Percentiles rank a stretch among this genome's conserved stretches.
phyloP scores from a whole-genome alignment of 1,140 invertebrate species.

The Drosophila aff. region DNA sequence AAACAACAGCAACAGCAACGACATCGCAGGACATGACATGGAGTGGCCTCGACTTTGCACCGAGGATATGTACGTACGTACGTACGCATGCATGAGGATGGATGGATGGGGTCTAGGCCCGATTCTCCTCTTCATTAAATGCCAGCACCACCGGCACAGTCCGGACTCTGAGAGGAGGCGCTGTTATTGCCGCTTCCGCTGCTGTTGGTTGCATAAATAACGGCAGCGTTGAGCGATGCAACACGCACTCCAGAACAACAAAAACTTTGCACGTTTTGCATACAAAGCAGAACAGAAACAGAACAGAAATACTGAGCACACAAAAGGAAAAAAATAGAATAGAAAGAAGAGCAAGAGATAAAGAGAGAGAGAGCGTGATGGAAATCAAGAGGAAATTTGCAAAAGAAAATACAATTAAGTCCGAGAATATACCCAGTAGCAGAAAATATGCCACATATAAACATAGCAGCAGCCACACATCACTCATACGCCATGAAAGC shows the following conservation, averaged over 20 bases:
- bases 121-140: constrained; percentile 69
- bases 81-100: not conserved
- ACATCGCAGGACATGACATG: constrained; percentile 53
- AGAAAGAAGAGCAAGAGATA: not conserved
- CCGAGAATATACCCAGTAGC: constrained; percentile 1
- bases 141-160: constrained; percentile 40
- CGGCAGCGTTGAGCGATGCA: constrained; percentile 55
- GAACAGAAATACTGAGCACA: constrained; percentile 10
- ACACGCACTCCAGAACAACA: constrained; percentile 52
- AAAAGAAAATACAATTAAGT: constrained; percentile 4
- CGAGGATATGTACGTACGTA: constrained; percentile 1
- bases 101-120: constrained; percentile 3
- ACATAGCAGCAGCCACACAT: not conserved
- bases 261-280: constrained; percentile 67
- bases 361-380: not conserved
- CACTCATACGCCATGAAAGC: not conserved
- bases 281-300: constrained; percentile 67
- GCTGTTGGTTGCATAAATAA: constrained; percentile 70
- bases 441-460: no score
- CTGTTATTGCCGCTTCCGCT: constrained; percentile 28
- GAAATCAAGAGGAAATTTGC: constrained; percentile 14
- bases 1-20: constrained; percentile 38
- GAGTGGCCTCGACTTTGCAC: constrained; percentile 67
- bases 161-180: constrained; percentile 24
- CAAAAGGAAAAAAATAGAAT: not conserved